Evolutionary conservation across 2,888 invertebrate species (phyloP), one percentile per base, ranked within the genome.

Genomic region (Drosophila setosimentum): DNA sequence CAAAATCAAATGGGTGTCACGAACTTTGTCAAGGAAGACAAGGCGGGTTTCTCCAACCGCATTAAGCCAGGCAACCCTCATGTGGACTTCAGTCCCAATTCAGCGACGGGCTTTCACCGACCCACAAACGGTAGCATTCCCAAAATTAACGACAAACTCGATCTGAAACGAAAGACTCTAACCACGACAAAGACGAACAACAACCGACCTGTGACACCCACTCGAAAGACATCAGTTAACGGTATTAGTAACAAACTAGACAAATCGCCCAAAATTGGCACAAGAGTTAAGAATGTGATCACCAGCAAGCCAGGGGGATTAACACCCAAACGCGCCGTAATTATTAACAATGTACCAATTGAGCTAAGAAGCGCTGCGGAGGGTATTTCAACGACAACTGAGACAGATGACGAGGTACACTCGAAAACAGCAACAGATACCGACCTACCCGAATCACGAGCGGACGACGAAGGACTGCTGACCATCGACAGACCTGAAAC

Each of bases 71-170:
- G 73, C 50, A 83, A 76, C 1, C 78, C 88, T 0, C 82, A 89
- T 24, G 76, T 90, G 16, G 90, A 91, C 51, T 81, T 92, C 21
- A 82, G 74, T 57, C 78, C 90, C 0, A 90, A 91, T 48, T 78
- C 87, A 5, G 80, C 82, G 2, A 84, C 73, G 8, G 91, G 91
- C 8, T 83, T 91, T 33, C 91, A 91, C 8, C 79, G 88, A 51
- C 88, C 91, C 1, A 57, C 67, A 7, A 91, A 88, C 42, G 72
- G 64, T 18, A 89, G 89, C 40, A 66, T 74, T 11, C 88, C 87
- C n/a, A 93, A 92, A 71, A 94, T 95, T 54, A 94, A 94, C 80
- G 95, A 95, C 91, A 95, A 95, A 94, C 93, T 95, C 63, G 95
- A 95, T 93, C 93, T 95, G 0, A 88, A 86, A 73, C 89, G 89